Percentiles rank a stretch among this genome's conserved stretches.
Conservation (phyloP, 2,113 vertebrate genomes). For the Cisticola juncidis region DNA sequence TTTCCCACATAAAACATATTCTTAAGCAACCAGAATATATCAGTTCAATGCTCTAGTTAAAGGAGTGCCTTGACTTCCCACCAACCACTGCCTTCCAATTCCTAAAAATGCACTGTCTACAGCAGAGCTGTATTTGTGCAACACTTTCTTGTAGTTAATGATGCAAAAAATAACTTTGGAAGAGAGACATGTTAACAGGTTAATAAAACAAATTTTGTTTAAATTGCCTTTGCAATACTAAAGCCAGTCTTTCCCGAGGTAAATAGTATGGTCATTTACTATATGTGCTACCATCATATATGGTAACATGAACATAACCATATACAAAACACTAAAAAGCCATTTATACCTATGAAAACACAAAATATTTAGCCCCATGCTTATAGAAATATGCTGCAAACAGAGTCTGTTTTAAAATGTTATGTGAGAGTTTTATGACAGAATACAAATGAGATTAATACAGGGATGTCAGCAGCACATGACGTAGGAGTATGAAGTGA, state of each 20-base stretch:
- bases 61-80: not conserved
- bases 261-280: not conserved
- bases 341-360: not conserved
- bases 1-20: not conserved
- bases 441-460: constrained; percentile 62
- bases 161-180: not conserved
- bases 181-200: not conserved
- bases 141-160: not conserved
- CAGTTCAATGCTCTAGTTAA: not conserved
- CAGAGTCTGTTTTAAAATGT: not conserved
- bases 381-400: not conserved
- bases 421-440: constrained; percentile 16
- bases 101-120: not conserved
- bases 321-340: not conserved
- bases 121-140: not conserved
- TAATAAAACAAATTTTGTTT: not conserved
- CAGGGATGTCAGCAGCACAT: constrained; percentile 49
- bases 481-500: constrained; percentile 35
- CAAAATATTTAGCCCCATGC: not conserved
- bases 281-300: not conserved
- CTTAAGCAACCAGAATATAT: not conserved
- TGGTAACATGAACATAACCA: not conserved
- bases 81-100: not conserved
- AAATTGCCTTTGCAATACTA: not conserved
- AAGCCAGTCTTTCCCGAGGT: not conserved